Conservation (phyloP, 2,888 invertebrate species). For the Lasioglossum oenotherae region DNA sequence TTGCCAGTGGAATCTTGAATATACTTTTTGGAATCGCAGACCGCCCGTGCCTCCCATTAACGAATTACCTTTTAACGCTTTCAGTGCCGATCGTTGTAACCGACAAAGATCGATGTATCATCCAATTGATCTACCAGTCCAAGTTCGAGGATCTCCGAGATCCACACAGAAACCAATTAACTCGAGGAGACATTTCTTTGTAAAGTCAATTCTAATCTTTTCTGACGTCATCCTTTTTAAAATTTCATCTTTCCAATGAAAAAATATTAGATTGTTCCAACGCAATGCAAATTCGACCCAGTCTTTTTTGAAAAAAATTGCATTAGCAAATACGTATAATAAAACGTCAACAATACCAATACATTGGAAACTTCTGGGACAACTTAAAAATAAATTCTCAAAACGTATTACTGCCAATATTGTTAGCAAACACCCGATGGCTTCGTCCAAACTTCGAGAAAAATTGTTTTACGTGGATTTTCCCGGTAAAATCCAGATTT, state of each 20-base stretch:
- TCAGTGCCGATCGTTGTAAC: conserved; percentile 73
- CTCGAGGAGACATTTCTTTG: background rate
- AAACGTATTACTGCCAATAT: background rate
- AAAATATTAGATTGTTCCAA: too few species aligned
- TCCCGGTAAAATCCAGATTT: background rate
- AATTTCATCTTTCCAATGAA: too few species aligned
- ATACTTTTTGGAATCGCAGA: conserved; percentile 64
- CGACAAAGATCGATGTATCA: conserved; percentile 32
- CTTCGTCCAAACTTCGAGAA: background rate
- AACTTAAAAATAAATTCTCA: background rate
- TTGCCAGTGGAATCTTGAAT: background rate
- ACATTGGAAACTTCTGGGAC: too few species aligned
- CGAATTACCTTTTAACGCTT: conserved; percentile 79
- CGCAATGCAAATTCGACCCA: too few species aligned
- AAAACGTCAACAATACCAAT: too few species aligned
- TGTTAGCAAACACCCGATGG: background rate
- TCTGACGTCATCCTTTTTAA: too few species aligned
- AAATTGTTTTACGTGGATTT: background rate
- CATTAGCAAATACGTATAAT: too few species aligned
- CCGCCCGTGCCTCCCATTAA: conserved; percentile 71
- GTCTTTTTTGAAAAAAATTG: too few species aligned
- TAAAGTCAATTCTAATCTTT: background rate
- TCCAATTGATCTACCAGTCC: background rate
- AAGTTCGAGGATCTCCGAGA: conserved; percentile 27
- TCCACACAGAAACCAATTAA: background rate